phyloP scores from a whole-genome alignment of 92 coral and sea anemone genomes.

The Paragorgia papillata region DNA sequence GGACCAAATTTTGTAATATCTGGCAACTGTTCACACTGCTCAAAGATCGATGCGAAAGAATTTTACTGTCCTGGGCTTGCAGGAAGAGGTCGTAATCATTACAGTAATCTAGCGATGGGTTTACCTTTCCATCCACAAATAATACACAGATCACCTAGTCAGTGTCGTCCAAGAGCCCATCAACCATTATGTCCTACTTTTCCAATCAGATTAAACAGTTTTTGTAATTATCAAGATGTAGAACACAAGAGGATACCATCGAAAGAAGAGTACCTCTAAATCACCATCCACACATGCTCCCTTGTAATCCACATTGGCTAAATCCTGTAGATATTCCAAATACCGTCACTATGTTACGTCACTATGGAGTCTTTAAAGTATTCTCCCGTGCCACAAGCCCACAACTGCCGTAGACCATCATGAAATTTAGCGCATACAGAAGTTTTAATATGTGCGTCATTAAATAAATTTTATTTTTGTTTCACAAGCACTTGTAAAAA shows the following conservation, averaged over 20 bases:
- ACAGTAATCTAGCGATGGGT: slow-evolving; percentile 22
- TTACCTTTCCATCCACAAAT: slow-evolving; percentile 23
- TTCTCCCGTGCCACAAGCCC: too few species aligned
- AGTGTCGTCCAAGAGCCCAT: slow-evolving; percentile 17
- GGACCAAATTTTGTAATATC: slow-evolving; percentile 18
- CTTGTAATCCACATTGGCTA: slow-evolving; percentile 13
- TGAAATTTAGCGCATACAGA: too few species aligned
- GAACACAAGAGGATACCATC: slow-evolving; percentile 1
- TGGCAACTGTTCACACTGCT: slow-evolving; percentile 32
- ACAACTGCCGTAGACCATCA: too few species aligned
- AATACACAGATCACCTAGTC: slow-evolving; percentile 18
- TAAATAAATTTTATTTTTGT: too few species aligned
- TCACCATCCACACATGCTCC: slow-evolving; percentile 17
- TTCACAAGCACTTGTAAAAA: too few species aligned
- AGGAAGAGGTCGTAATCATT: slow-evolving; percentile 32
- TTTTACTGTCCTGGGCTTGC: slow-evolving; percentile 31
- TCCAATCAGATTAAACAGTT: slow-evolving; percentile 24
- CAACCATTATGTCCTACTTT: slow-evolving; percentile 23
- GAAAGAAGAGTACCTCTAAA: slow-evolving; percentile 18
- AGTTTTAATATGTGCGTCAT: too few species aligned
- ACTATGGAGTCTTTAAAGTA: too few species aligned
- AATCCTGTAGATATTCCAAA: slow-evolving; percentile 28
- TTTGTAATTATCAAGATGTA: too few species aligned
- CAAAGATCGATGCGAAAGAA: slow-evolving; percentile 29
- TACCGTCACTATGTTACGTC: too few species aligned